These are phyloP conservation scores for Gallinago solitaria DNA, from an alignment of 2,797 vertebrate genomes.

Conservation along the genomic window DNA sequence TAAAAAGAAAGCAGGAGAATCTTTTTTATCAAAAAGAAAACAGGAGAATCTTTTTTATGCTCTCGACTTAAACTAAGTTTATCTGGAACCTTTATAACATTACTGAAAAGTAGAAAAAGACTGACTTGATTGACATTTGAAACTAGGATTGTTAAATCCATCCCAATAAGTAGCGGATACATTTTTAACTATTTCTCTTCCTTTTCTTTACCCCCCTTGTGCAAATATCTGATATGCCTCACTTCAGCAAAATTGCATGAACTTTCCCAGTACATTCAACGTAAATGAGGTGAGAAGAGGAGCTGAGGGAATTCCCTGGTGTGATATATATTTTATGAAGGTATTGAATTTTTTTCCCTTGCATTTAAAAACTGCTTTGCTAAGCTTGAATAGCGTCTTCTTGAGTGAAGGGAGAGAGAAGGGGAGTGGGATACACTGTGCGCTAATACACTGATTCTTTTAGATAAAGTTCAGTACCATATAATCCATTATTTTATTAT, in stretches of 20 bases:
- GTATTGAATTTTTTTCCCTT: neutral
- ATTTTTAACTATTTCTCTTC: neutral
- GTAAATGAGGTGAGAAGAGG: conserved; percentile 11
- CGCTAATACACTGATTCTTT: neutral
- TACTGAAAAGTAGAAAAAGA: neutral
- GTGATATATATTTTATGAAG: neutral
- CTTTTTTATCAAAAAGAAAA: neutral
- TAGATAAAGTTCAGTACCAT: neutral
- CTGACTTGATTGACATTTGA: neutral
- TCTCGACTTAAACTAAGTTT: neutral
- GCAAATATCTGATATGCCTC: neutral
- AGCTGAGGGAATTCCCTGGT: neutral
- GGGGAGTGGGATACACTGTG: neutral
- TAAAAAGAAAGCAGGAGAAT: neutral
- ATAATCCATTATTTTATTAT: neutral
- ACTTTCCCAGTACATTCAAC: neutral
- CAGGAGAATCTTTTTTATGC: neutral
- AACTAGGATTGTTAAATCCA: neutral
- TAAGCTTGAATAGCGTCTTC: neutral
- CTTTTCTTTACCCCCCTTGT: neutral
- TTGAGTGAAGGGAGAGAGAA: neutral
- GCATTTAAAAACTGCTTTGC: neutral
- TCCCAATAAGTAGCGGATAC: neutral
- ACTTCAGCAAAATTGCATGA: neutral
- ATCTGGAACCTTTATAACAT: neutral